phyloP scores from a whole-genome alignment of 2,113 vertebrate species.

The Accipiter virgatus region DNA sequence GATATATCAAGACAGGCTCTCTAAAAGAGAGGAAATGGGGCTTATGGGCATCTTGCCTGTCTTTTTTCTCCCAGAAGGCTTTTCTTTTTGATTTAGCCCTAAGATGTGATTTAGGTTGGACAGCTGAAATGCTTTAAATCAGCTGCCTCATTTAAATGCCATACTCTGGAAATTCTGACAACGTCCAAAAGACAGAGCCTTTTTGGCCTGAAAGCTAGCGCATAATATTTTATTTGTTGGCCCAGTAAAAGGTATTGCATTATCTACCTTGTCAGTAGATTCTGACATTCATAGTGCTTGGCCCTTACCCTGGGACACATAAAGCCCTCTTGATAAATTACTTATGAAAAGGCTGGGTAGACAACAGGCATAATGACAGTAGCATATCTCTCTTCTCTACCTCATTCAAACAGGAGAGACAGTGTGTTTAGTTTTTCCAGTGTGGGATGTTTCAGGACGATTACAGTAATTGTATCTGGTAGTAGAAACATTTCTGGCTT shows the following conservation, averaged over 20 bases:
- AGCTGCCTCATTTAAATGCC: conserved; percentile 2
- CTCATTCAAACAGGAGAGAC: neutral
- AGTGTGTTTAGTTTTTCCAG: neutral
- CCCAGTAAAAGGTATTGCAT: conserved; percentile 8
- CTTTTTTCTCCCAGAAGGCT: neutral
- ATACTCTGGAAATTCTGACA: conserved; percentile 6
- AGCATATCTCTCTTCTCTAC: neutral
- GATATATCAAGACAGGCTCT: neutral
- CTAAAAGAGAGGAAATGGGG: neutral
- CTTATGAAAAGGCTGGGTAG: neutral
- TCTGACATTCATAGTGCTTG: conserved; percentile 7
- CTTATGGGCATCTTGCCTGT: neutral
- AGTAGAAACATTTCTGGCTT: neutral
- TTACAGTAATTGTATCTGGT: neutral
- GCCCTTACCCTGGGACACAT: neutral
- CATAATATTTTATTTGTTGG: conserved; percentile 9
- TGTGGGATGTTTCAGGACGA: neutral
- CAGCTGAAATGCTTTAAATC: conserved; percentile 1
- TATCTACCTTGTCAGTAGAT: conserved; percentile 13
- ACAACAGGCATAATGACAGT: neutral
- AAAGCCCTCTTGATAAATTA: neutral
- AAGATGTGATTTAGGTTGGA: neutral
- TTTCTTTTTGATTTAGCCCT: neutral
- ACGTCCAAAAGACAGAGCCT: neutral
- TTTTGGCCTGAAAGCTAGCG: neutral